Base-by-base conservation (phyloP, 2,888 invertebrate genomes). In the Parapristionchus giblindavisi region DNA sequence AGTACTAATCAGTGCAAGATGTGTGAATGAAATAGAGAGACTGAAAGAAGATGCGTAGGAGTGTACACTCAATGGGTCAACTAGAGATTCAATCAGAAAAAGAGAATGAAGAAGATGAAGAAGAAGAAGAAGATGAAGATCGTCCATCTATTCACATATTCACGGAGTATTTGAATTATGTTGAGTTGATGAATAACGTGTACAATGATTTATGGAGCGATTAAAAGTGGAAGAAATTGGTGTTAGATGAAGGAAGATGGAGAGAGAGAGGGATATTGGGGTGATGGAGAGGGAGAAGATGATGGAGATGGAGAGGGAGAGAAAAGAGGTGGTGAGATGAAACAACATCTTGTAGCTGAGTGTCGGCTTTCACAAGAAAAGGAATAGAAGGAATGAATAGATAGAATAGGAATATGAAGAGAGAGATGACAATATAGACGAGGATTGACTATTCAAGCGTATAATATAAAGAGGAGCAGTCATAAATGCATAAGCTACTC, bases 401-500 rank as follows among this genome's bases (percentile, higher is more conserved):
- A 70, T 36, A 14, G 68, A 11, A 32, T 11, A 38, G 66, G 38
- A 61, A 61, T 61, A 40, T 61, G 61, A 40, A 61, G 40, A 40
- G 61, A 61, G 61, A 27, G 38, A 38, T 60, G 32, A 32, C 32
- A 36, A 60, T 38, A 61, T 61, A 61, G 61, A 40, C 38, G 61
- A 24, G 61, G 61, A 40, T 61, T 61, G 24, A 61, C 61, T 61
- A 61, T 61, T 61, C 27, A 61, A 61, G 61, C 61, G 61, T 61
- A 61, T 61, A 61, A 38, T 40, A 61, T 61, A 38, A 40, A 61
- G 60, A 60, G 5, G 60, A 60, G 60, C 60, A 60, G 61, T 61
- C 61, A 61, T 61, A 61, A 61, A 61, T 61, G 61, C 61, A 61
- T 61, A 40, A 61, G 61, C 40, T 61, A 61, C 38, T 61, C 38